Percentiles rank a stretch among this genome's conserved stretches.
phyloP scores from a whole-genome alignment of 2,113 vertebrate genomes.

The Gasterosteus nipponicus region DNA sequence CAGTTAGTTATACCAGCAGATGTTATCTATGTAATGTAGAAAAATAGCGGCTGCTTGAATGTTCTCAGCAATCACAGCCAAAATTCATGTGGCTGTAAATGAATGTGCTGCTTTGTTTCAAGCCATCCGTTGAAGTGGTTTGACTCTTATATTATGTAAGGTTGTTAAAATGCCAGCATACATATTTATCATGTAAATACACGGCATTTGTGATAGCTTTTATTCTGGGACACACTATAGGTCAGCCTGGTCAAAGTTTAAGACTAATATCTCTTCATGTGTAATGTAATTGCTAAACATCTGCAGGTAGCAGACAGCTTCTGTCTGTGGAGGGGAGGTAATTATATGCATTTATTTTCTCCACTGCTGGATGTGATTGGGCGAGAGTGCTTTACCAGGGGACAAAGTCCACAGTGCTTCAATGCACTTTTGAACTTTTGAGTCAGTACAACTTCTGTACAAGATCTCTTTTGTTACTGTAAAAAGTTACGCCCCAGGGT shows the following conservation, averaged over 20 bases:
- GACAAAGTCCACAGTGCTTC: conserved; percentile 32
- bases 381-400: conserved; percentile 13
- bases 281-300: conserved; percentile 27
- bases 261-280: conserved; percentile 15
- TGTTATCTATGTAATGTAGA: conserved; percentile 43
- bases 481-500: neutral
- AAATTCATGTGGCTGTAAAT: conserved; percentile 41
- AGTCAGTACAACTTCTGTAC: conserved; percentile 22
- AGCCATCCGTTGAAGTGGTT: conserved; percentile 23
- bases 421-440: conserved; percentile 26
- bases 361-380: conserved; percentile 18
- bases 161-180: conserved; percentile 47
- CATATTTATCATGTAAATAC: conserved; percentile 29
- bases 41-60: conserved; percentile 46
- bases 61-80: conserved; percentile 19
- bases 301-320: conserved; percentile 24
- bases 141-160: conserved; percentile 22
- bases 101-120: conserved; percentile 49
- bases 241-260: conserved; percentile 25
- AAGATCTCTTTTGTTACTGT: neutral
- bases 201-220: conserved; percentile 6
- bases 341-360: conserved; percentile 46
- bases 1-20: conserved; percentile 40
- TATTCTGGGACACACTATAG: conserved; percentile 21
- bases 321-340: conserved; percentile 41